A percentile compares a stretch with the other conserved stretches of the same genome.
Conservation (phyloP, 2,888 invertebrate species). For the Mesorhabditis spiculigera region DNA sequence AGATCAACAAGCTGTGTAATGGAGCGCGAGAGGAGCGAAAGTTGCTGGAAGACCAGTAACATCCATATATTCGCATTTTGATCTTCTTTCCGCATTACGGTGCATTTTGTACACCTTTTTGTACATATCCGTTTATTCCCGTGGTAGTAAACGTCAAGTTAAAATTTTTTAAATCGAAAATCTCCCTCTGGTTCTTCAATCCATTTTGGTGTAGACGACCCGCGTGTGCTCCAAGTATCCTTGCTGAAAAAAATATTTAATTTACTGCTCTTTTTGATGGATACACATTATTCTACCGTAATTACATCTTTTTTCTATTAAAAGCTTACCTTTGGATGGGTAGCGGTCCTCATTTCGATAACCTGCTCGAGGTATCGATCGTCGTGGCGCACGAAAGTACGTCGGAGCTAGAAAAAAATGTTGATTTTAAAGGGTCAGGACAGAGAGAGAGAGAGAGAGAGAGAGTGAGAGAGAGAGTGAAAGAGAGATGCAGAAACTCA, state of each 20-base stretch:
- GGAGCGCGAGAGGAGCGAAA: background rate
- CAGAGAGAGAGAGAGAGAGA: too few relatives aligned
- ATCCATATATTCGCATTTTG: too few relatives aligned
- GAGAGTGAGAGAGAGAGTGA: background rate
- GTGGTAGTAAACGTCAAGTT: too few relatives aligned
- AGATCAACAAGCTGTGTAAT: background rate
- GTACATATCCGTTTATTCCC: too few relatives aligned
- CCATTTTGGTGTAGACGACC: slow-evolving; percentile 55
- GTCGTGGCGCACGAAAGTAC: slow-evolving; percentile 58
- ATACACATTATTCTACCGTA: background rate
- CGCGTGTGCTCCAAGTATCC: slow-evolving; percentile 58
- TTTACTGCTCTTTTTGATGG: background rate
- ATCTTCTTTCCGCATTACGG: too few relatives aligned
- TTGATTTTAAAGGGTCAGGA: background rate
- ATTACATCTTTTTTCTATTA: too few relatives aligned
- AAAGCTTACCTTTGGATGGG: slow-evolving; percentile 47
- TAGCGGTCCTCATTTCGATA: slow-evolving; percentile 58
- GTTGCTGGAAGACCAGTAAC: background rate
- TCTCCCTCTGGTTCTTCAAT: slow-evolving; percentile 16
- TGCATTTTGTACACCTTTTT: too few relatives aligned
- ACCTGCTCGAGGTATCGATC: slow-evolving; percentile 57
- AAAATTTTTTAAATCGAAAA: background rate
- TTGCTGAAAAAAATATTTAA: background rate
- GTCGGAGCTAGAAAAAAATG: slow-evolving; percentile 46
- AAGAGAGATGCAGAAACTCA: slow-evolving; percentile 21